These are phyloP conservation scores for Nerophis ophidion DNA, from an alignment of 2,113 vertebrate genomes.

Conservation along the genomic window DNA sequence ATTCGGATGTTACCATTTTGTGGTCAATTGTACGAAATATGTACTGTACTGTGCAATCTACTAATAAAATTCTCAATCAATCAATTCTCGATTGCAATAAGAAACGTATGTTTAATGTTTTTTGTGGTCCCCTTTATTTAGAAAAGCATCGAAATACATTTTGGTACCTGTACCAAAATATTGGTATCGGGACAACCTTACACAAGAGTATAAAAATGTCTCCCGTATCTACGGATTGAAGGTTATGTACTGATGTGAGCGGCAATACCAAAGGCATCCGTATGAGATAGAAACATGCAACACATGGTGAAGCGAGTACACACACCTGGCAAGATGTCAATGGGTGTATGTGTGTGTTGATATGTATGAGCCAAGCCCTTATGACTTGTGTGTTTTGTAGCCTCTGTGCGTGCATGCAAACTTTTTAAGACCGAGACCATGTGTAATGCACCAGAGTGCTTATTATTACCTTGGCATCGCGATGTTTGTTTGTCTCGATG, in stretches of 20 bases:
- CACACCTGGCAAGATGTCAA: conserved; percentile 48
- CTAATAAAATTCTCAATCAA: too few relatives aligned
- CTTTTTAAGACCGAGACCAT: conserved; percentile 41
- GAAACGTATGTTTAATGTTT: too few relatives aligned
- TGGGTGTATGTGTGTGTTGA: conserved; percentile 23
- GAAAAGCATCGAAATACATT: too few relatives aligned
- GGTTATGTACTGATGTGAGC: conserved; percentile 22
- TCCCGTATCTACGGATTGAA: conserved; percentile 31
- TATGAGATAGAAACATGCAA: conserved; percentile 22
- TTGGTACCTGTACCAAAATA: too few relatives aligned
- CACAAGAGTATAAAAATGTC: conserved; percentile 41
- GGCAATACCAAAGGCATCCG: conserved; percentile 8
- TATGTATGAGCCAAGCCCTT: conserved; percentile 36
- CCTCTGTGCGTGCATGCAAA: conserved; percentile 27
- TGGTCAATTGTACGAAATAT: too few relatives aligned
- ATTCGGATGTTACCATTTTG: too few relatives aligned
- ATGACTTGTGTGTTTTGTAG: conserved; percentile 40
- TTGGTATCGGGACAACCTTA: too few relatives aligned
- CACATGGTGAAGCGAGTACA: conserved; percentile 21
- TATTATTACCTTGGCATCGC: conserved; percentile 35
- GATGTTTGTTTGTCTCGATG: conserved; percentile 15
- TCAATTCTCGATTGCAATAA: too few relatives aligned
- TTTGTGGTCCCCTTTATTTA: too few relatives aligned
- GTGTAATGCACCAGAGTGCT: conserved; percentile 39
- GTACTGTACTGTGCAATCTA: too few relatives aligned